phyloP scores from a whole-genome alignment of 2,888 invertebrate species.

The Stomorhina lunata region DNA sequence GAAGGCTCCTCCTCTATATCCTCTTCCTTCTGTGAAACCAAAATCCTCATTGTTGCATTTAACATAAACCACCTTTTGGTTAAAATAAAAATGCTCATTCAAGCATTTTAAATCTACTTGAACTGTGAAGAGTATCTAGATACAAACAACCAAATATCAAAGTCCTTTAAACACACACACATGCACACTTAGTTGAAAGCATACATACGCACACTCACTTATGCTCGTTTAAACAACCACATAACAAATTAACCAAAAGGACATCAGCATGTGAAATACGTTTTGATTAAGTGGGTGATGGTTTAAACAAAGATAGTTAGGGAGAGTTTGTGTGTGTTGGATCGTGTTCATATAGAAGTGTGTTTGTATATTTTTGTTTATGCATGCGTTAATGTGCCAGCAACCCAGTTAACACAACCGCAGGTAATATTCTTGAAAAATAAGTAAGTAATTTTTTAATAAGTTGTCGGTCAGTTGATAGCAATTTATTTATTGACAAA shows the following conservation, averaged over 20 bases:
- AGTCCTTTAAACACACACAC: not conserved
- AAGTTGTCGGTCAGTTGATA: no score
- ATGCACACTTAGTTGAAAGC: not conserved
- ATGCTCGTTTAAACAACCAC: slow-evolving; percentile 47
- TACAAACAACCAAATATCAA: slow-evolving; percentile 12
- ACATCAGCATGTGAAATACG: slow-evolving; percentile 64
- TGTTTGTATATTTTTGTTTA: slow-evolving; percentile 8
- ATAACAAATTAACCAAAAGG: slow-evolving; percentile 65
- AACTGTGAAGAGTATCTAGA: slow-evolving; percentile 42
- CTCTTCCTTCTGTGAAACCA: not conserved
- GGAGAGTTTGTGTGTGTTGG: not conserved
- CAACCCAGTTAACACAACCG: no score
- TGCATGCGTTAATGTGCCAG: no score
- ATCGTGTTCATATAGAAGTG: not conserved
- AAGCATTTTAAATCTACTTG: slow-evolving; percentile 57
- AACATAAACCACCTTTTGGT: slow-evolving; percentile 50
- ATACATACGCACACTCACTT: not conserved
- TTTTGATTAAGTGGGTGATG: slow-evolving; percentile 66
- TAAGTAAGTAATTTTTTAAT: no score
- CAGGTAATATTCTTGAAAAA: no score
- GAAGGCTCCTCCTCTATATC: not conserved
- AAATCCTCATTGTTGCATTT: slow-evolving; percentile 20
- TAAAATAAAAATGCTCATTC: slow-evolving; percentile 43
- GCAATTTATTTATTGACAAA: no score
- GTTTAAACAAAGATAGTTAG: slow-evolving; percentile 46